Percentiles rank a stretch among this genome's conserved stretches.
Conservation (phyloP, 2,797 vertebrate species). For the Sebastes aleutianus region DNA sequence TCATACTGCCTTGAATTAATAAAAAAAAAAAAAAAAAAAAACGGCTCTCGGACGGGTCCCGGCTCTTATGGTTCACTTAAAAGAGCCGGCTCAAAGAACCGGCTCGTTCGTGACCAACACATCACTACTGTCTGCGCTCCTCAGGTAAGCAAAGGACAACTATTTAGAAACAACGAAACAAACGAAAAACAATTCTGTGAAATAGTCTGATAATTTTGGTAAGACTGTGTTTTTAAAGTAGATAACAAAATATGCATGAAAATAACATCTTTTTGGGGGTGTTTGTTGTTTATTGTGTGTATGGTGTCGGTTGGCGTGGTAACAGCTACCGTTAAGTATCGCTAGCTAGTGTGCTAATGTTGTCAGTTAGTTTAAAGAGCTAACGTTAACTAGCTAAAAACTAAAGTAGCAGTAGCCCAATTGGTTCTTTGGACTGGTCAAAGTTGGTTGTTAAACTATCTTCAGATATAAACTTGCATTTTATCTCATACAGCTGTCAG, state of each 20-base stretch:
- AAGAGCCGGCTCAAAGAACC: too few relatives aligned
- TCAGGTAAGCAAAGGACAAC: neutral
- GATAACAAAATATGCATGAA: neutral
- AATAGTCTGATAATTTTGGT: too few relatives aligned
- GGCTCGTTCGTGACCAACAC: rapidly evolving
- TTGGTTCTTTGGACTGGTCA: neutral
- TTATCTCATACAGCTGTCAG: neutral
- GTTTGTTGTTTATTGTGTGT: neutral
- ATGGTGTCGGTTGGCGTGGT: neutral
- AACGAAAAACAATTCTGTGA: rapidly evolving
- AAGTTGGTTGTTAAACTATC: neutral
- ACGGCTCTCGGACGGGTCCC: too few relatives aligned
- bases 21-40: too few relatives aligned
- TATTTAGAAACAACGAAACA: neutral
- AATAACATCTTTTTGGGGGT: neutral
- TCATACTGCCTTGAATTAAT: too few relatives aligned
- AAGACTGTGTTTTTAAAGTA: neutral
- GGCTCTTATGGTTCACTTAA: too few relatives aligned
- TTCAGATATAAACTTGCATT: neutral
- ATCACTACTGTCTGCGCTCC: rapidly evolving
- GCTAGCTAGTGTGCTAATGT: neutral
- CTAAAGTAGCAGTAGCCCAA: neutral
- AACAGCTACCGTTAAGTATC: neutral
- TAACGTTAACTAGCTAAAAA: neutral
- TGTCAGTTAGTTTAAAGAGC: neutral